phyloP scores from a whole-genome alignment of 1,140 invertebrate genomes.

The Hylaeus volcanicus region DNA sequence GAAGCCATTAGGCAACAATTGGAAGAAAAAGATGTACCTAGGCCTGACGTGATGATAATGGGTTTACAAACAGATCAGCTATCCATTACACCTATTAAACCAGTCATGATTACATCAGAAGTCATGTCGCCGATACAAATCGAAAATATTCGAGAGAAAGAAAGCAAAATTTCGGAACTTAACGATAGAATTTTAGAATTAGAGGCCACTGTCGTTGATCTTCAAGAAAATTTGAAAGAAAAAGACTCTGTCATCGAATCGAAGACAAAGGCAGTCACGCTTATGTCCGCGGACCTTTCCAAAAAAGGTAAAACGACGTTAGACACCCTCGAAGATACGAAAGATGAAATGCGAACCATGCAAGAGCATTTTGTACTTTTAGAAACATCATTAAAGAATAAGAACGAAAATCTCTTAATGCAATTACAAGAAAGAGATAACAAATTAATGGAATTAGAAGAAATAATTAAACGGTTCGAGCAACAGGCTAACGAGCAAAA shows the following conservation, averaged over 20 bases:
- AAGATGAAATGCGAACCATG: conserved; percentile 90
- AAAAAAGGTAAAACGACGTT: conserved; percentile 87
- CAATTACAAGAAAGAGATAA: conserved; percentile 83
- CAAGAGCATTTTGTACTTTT: conserved; percentile 87
- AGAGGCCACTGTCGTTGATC: conserved; percentile 85
- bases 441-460: conserved; percentile 77
- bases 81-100: conserved; percentile 61
- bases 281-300: conserved; percentile 88
- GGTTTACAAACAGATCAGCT: conserved; percentile 57
- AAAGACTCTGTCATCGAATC: conserved; percentile 93
- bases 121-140: conserved; percentile 63
- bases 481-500: conserved; percentile 69
- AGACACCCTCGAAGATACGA: conserved; percentile 88
- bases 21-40: conserved; percentile 72
- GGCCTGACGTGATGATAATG: conserved; percentile 39
- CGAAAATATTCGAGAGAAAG: conserved; percentile 76
- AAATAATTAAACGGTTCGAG: conserved; percentile 69
- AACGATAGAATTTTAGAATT: conserved; percentile 83
- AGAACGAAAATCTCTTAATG: conserved; percentile 81
- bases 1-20: conserved; percentile 77
- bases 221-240: conserved; percentile 90
- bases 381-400: conserved; percentile 86
- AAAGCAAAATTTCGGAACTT: conserved; percentile 79
- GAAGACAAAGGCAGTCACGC: conserved; percentile 89
- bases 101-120: conserved; percentile 66